Percentiles rank a stretch among this genome's conserved stretches.
Conservation (phyloP, 2,888 invertebrate species). For the Mycalesis mineus region DNA sequence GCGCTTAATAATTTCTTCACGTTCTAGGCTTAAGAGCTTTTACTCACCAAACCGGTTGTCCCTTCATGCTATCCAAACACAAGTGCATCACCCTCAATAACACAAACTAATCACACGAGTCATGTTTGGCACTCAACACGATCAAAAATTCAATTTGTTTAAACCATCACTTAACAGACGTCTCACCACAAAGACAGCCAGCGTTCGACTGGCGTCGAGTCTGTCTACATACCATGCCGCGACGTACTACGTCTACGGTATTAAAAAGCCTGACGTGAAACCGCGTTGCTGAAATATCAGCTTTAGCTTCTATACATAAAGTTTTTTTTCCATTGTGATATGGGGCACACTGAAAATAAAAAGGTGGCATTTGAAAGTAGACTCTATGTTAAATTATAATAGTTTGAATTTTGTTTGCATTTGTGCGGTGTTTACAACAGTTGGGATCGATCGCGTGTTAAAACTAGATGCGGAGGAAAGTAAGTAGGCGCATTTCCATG, state of each 20-base stretch:
- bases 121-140: constrained; percentile 68
- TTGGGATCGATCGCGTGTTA: constrained; percentile 41
- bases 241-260: constrained; percentile 18
- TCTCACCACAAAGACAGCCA: constrained; percentile 41
- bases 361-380: constrained; percentile 29
- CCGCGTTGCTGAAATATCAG: constrained; percentile 30
- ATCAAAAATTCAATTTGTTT: constrained; percentile 47
- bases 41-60: constrained; percentile 77
- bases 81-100: constrained; percentile 64
- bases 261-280: constrained; percentile 16
- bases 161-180: constrained; percentile 39
- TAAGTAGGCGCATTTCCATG: constrained; percentile 71
- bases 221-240: constrained; percentile 19
- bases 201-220: constrained; percentile 50
- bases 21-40: constrained; percentile 36
- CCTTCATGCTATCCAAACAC: constrained; percentile 65
- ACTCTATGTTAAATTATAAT: constrained; percentile 32
- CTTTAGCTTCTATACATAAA: constrained; percentile 33
- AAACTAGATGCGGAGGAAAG: constrained; percentile 67
- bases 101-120: constrained; percentile 61
- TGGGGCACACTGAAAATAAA: constrained; percentile 12
- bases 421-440: constrained; percentile 40
- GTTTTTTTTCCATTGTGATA: constrained; percentile 25
- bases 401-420: constrained; percentile 29
- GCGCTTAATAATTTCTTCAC: neutral